Evolutionary conservation across 2,888 invertebrate genomes (phyloP).

Genomic region (Deilephila porcellus): DNA sequence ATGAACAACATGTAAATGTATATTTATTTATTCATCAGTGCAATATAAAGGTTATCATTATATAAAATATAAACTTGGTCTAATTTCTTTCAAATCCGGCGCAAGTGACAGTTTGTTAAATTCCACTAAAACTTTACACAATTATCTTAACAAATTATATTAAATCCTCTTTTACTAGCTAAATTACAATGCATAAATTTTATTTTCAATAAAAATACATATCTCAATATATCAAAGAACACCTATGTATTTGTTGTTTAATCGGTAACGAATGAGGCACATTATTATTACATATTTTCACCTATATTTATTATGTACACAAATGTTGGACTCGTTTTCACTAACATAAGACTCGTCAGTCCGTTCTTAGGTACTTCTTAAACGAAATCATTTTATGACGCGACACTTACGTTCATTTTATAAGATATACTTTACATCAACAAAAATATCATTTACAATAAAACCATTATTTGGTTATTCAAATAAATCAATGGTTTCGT

Average conservation of each 20-base stretch:
- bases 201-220: constrained; percentile 79
- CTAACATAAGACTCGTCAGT: constrained; percentile 64
- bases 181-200: constrained; percentile 81
- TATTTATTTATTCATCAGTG: background rate
- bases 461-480: constrained; percentile 69
- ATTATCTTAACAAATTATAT: constrained; percentile 83
- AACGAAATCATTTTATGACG: constrained; percentile 29
- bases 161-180: constrained; percentile 79
- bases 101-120: constrained; percentile 60
- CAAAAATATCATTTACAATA: constrained; percentile 61
- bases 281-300: constrained; percentile 65
- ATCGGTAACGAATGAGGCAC: constrained; percentile 83
- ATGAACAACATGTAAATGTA: constrained; percentile 11
- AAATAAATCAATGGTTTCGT: constrained; percentile 79
- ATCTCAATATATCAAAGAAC: constrained; percentile 80
- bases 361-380: constrained; percentile 59
- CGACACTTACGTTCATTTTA: constrained; percentile 26
- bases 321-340: constrained; percentile 56
- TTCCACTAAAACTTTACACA: constrained; percentile 68
- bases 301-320: constrained; percentile 53
- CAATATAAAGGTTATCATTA: background rate
- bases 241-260: constrained; percentile 73
- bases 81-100: constrained; percentile 5
- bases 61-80: background rate
- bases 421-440: constrained; percentile 50